Evolutionary conservation across 2,888 invertebrate species (phyloP).

Genomic region (Itoplectis maculator): DNA sequence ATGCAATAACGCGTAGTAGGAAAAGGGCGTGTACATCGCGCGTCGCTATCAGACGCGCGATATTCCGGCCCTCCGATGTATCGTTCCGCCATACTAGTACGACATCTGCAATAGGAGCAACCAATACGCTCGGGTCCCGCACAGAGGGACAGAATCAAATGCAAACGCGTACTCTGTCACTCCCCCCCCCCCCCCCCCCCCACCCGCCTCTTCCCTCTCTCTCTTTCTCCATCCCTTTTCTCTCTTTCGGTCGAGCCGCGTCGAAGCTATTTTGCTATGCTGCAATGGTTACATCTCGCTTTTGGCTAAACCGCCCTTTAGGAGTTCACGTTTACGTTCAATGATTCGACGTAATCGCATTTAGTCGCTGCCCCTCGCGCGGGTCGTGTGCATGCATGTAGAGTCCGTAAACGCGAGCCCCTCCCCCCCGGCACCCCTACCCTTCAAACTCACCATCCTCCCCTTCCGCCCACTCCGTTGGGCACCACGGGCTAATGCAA

Average conservation of each 20-base stretch:
- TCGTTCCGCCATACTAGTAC: neutral
- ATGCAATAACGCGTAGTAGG: conserved; percentile 46
- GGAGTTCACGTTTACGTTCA: conserved; percentile 50
- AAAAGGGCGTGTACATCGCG: conserved; percentile 55
- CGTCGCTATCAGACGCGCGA: conserved; percentile 14
- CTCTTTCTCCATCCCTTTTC: neutral
- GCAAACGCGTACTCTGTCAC: too few relatives aligned
- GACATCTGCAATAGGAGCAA: neutral
- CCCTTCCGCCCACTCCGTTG: too few relatives aligned
- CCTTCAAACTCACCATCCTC: too few relatives aligned
- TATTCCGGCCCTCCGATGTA: neutral
- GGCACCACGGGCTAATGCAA: neutral
- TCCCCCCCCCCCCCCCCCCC: too few relatives aligned
- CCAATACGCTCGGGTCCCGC: neutral
- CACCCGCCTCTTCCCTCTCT: neutral
- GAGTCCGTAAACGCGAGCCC: neutral
- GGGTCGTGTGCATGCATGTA: conserved; percentile 12
- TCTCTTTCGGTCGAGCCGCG: neutral
- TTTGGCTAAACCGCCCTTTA: conserved; percentile 10
- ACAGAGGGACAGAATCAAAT: neutral
- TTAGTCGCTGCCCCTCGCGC: conserved; percentile 27
- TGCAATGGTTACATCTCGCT: conserved; percentile 4
- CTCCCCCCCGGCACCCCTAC: too few relatives aligned
- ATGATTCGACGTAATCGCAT: conserved; percentile 57
- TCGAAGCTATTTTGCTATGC: conserved; percentile 20